Evolutionary conservation across 2,797 vertebrate genomes (phyloP).

Genomic region (Buphagus erythrorhynchus): DNA sequence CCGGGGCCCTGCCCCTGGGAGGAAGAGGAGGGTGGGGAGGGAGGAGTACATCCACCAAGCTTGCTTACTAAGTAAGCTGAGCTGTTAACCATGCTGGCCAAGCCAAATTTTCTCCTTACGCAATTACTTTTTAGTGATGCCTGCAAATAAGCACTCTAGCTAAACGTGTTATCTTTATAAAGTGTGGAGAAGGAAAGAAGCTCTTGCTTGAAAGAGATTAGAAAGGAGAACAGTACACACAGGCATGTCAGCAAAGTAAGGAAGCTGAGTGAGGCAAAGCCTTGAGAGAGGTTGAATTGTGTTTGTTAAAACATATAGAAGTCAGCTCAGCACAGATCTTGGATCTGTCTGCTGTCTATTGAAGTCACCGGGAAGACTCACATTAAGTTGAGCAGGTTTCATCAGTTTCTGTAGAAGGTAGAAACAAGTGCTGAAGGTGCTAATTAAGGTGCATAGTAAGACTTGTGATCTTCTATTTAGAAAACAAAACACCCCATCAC

Average conservation of each 20-base stretch:
- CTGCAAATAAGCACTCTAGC: background rate
- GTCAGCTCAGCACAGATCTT: background rate
- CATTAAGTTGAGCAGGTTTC: background rate
- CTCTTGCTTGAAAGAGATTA: background rate
- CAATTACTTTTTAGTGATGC: background rate
- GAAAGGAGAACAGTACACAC: background rate
- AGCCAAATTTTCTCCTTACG: background rate
- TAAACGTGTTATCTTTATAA: background rate
- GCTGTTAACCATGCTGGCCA: background rate
- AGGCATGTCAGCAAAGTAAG: background rate
- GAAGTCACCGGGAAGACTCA: conserved; percentile 5
- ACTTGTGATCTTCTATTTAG: background rate
- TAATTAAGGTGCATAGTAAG: conserved; percentile 9
- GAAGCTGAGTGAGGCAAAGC: background rate
- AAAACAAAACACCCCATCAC: background rate
- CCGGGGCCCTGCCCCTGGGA: background rate
- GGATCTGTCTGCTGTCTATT: background rate
- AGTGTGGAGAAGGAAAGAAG: background rate
- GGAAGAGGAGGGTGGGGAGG: conserved; percentile 11
- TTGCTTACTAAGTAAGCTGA: conserved; percentile 10
- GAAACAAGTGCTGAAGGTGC: conserved; percentile 26
- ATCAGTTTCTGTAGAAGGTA: background rate
- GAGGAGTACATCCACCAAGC: background rate
- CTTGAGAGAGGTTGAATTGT: background rate
- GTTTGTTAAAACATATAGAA: background rate